These are phyloP conservation scores for Galaxea fascicularis DNA, from an alignment of 92 coral and sea anemone genomes.

Conservation along the genomic window DNA sequence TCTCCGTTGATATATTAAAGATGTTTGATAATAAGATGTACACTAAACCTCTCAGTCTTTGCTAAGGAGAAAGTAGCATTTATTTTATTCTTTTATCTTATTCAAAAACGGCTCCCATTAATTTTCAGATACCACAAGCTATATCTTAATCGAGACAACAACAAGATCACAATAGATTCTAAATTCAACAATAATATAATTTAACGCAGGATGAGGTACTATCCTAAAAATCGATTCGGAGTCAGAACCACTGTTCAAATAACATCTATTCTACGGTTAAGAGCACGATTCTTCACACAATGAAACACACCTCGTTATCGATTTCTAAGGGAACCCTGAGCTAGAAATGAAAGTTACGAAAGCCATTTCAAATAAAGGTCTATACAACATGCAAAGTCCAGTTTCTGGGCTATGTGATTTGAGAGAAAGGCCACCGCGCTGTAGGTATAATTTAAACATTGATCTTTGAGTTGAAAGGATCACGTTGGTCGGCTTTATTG, in stretches of 20 bases:
- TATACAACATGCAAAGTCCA: neutral
- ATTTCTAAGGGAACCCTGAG: no score
- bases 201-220: no score
- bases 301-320: neutral
- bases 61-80: neutral
- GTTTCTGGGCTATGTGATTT: neutral
- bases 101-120: neutral
- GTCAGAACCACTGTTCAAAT: no score
- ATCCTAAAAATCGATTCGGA: no score
- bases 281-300: no score
- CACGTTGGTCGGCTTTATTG: neutral
- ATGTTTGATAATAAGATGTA: neutral
- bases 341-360: neutral
- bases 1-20: conserved; percentile 14
- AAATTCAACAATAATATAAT: no score
- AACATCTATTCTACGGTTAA: no score
- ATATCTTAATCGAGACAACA: no score
- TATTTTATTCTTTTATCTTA: neutral
- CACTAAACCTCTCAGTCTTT: neutral
- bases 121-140: neutral
- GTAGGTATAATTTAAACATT: neutral
- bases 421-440: neutral
- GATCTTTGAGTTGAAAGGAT: neutral
- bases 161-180: no score
- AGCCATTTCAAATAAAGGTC: neutral